These are phyloP conservation scores for Endomychus coccineus DNA, from an alignment of 2,888 invertebrate species.

Conservation along the genomic window DNA sequence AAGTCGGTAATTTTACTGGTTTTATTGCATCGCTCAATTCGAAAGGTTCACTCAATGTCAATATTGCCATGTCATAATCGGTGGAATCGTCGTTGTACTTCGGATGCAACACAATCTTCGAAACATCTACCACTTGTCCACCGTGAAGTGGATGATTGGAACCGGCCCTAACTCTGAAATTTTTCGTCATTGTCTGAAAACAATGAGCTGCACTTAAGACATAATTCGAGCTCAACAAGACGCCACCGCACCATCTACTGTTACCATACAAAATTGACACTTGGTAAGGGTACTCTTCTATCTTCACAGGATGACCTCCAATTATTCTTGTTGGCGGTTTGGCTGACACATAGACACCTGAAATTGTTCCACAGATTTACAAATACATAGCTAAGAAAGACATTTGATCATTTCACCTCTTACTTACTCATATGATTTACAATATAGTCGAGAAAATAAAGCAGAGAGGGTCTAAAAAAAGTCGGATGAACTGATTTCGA, in stretches of 20 bases:
- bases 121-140: slow-evolving; percentile 8
- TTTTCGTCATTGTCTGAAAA: background rate
- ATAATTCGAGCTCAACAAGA: slow-evolving; percentile 1
- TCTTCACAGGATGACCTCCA: slow-evolving; percentile 8
- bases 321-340: too few relatives aligned
- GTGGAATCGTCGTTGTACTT: slow-evolving; percentile 4
- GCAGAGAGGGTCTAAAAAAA: too few relatives aligned
- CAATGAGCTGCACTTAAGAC: slow-evolving; percentile 11
- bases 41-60: slow-evolving; percentile 3
- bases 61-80: slow-evolving; percentile 13
- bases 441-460: too few relatives aligned
- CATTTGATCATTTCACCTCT: too few relatives aligned
- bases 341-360: too few relatives aligned
- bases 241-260: slow-evolving; percentile 1
- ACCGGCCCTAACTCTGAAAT: slow-evolving; percentile 8
- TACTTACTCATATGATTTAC: too few relatives aligned
- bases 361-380: too few relatives aligned
- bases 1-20: slow-evolving; percentile 5
- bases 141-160: background rate
- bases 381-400: too few relatives aligned
- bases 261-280: slow-evolving; percentile 7
- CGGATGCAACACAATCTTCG: slow-evolving; percentile 2
- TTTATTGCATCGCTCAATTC: slow-evolving; percentile 7
- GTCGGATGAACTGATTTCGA: too few relatives aligned
- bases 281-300: slow-evolving; percentile 9